Base-by-base conservation (phyloP, 2,113 vertebrate species). In the Anolis sagrei region DNA sequence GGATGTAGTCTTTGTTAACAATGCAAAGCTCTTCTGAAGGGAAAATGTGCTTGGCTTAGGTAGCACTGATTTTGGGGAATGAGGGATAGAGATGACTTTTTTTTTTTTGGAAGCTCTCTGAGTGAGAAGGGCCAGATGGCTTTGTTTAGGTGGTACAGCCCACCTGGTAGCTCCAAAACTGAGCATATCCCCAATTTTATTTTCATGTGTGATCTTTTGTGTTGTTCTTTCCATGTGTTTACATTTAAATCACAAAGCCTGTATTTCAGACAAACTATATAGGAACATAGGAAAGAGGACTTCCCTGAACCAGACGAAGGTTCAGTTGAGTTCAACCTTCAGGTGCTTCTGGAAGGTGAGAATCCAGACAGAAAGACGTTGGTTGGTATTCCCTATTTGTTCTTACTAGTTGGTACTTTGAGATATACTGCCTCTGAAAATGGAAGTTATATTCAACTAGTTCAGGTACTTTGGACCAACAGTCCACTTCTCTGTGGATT, bases 1-100 rank as follows among this genome's bases (percentile, higher is more conserved):
- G 36, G 84, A 73, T 64, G 68, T 9, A 18, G 69, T 19, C 84
- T 86, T 86, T 86, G 77, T 80, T 80, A 80, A 49, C 21, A 36
- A 27, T 62, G 76, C 75, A 84, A 69, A 80, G 84, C 58, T 70
- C 78, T 86, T 64, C 54, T 58, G 70, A 64, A 69, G 23, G 48
- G 36, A 58, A 18, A 51, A 23, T 29, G 14, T 54, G 39, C 25
- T 69, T 39, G 51, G 69, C 18, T 34, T 73, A 34, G n/a, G 68
- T 34, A 48, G 29, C 19, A 11, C 10, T 13, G 3, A 36, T 54
- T 51, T 13, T 25, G 5, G 13, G 11, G n/a, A 19, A 5, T 23
- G 36, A 34, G 72, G 27, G 23, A n/a, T 21, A 25, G 44, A 58
- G 29, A 18, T 13, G 32, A 62, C 61, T 76, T 68, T 73, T n/a